phyloP scores from a whole-genome alignment of 2,888 invertebrate genomes.

The Petrolisthes manimaculis region DNA sequence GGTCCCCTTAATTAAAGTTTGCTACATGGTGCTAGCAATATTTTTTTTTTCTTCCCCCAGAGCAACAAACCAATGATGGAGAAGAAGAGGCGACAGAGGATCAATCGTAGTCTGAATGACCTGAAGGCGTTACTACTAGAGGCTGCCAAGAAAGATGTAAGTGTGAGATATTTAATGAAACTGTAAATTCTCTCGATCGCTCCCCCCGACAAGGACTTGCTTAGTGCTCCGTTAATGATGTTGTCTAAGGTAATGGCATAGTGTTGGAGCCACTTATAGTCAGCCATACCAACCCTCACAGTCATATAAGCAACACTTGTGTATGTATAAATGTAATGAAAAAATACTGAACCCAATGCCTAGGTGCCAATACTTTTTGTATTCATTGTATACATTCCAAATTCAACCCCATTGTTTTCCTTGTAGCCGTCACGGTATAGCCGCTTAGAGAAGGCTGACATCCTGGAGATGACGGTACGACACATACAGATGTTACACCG shows the following conservation, averaged over 20 bases:
- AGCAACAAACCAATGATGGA: slow-evolving; percentile 97
- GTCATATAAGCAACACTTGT: no score
- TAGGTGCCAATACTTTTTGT: no score
- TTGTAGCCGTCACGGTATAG: slow-evolving; percentile 54
- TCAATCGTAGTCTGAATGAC: slow-evolving; percentile 92
- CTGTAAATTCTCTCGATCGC: not conserved
- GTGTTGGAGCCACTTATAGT: no score
- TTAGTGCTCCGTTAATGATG: not conserved
- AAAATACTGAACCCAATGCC: no score
- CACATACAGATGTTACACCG: slow-evolving; percentile 52
- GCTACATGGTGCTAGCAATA: not conserved
- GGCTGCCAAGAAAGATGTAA: slow-evolving; percentile 95
- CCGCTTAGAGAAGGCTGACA: slow-evolving; percentile 55
- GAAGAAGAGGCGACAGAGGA: slow-evolving; percentile 89
- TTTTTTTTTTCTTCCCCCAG: slow-evolving; percentile 75
- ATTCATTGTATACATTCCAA: no score
- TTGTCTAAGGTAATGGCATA: not conserved
- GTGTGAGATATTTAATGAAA: slow-evolving; percentile 70
- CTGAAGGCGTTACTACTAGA: slow-evolving; percentile 90
- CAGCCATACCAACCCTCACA: no score
- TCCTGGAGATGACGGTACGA: slow-evolving; percentile 56
- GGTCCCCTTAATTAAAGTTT: not conserved
- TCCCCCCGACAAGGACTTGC: not conserved
- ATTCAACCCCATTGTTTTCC: not conserved
- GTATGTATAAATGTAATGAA: no score